Conservation (phyloP, 2,797 vertebrate genomes). For the Eptatretus atami region DNA sequence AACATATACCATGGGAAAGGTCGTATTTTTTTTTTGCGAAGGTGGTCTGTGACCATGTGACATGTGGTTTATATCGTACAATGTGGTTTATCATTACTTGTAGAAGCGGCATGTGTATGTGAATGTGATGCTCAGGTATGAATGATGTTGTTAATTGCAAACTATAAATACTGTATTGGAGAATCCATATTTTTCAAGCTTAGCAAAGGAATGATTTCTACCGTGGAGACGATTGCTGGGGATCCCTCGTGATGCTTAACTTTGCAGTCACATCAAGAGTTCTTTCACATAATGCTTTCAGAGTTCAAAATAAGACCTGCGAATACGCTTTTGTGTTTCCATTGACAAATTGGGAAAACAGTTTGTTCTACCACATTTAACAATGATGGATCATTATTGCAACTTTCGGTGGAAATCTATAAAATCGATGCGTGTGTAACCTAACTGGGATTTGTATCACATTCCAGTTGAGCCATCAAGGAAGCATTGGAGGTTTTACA, state of each 20-base stretch:
- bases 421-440: conserved; percentile 96
- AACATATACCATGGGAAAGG: conserved; percentile 24
- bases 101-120: too few relatives aligned
- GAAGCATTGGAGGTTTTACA: conserved; percentile 25
- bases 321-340: conserved; percentile 35
- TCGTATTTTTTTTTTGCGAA: conserved; percentile 28
- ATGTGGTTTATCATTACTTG: too few relatives aligned
- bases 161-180: too few relatives aligned
- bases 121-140: too few relatives aligned
- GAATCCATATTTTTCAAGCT: too few relatives aligned
- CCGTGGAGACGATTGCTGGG: too few relatives aligned
- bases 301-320: conserved; percentile 23
- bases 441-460: conserved; percentile 95
- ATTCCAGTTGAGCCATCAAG: conserved; percentile 78
- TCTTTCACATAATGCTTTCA: conserved; percentile 13
- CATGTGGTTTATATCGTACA: conserved; percentile 21
- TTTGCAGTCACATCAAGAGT: too few relatives aligned
- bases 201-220: too few relatives aligned
- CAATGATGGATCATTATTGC: conserved; percentile 99
- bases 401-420: conserved; percentile 98
- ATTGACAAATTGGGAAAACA: conserved; percentile 92
- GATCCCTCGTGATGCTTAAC: too few relatives aligned
- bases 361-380: conserved; percentile 99
- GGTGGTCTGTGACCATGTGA: conserved; percentile 17
- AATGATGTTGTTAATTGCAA: too few relatives aligned